Evolutionary conservation across 2,888 invertebrate species (phyloP).

Genomic region (Brachyptera putata): DNA sequence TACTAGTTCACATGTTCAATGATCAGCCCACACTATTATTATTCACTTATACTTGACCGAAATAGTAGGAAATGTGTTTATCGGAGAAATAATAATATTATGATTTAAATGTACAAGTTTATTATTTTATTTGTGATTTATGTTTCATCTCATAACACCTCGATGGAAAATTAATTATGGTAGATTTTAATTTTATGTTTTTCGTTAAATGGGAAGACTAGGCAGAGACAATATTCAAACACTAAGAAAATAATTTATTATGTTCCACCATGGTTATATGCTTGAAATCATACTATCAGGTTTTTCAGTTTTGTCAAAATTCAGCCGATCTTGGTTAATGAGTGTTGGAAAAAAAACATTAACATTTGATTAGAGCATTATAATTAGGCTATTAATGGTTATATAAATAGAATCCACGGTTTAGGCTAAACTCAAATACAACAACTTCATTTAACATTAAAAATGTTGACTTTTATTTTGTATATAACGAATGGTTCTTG

Average conservation of each 20-base stretch:
- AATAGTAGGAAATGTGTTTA: conserved; percentile 13
- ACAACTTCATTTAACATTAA: conserved; percentile 12
- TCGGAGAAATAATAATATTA: conserved; percentile 13
- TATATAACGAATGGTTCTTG: conserved; percentile 10
- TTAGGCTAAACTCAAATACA: not conserved
- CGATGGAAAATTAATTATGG: conserved; percentile 1
- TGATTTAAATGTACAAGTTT: conserved; percentile 18
- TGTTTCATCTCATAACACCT: conserved; percentile 13
- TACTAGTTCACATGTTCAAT: too few species aligned
- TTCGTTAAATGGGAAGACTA: conserved; percentile 25
- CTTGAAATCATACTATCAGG: conserved; percentile 3
- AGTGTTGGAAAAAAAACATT: not conserved
- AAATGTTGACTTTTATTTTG: conserved; percentile 15
- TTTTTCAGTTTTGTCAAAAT: not conserved
- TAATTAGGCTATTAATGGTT: too few species aligned
- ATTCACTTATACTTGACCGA: conserved; percentile 1
- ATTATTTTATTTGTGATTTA: conserved; percentile 18
- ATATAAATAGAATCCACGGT: not conserved
- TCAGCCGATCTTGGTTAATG: not conserved
- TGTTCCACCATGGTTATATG: conserved; percentile 21
- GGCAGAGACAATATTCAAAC: conserved; percentile 31
- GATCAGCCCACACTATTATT: conserved; percentile 1
- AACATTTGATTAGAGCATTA: not conserved
- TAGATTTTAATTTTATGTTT: not conserved
- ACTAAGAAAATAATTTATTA: conserved; percentile 30